Evolutionary conservation across 2,888 invertebrate species (phyloP).

Genomic region (Spodoptera exigua): DNA sequence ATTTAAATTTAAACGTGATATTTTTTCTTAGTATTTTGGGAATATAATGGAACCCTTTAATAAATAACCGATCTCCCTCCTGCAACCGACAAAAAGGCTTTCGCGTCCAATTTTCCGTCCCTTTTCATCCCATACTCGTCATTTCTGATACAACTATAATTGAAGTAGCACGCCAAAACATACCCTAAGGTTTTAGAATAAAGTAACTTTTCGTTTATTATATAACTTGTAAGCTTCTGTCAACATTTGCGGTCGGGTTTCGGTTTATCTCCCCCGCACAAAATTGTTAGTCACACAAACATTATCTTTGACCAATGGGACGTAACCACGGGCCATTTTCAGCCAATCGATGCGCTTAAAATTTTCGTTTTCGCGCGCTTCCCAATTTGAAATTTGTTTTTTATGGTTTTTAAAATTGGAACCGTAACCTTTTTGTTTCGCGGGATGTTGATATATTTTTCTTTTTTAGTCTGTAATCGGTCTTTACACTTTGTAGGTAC

Average conservation of each 20-base stretch:
- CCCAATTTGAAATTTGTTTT: slow-evolving; percentile 71
- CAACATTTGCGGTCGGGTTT: slow-evolving; percentile 85
- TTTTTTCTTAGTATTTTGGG: slow-evolving; percentile 31
- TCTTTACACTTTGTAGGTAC: slow-evolving; percentile 17
- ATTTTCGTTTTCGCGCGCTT: slow-evolving; percentile 74
- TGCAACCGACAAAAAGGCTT: slow-evolving; percentile 65
- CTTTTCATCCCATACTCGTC: slow-evolving; percentile 70
- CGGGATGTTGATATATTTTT: slow-evolving; percentile 21
- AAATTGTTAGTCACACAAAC: slow-evolving; percentile 83
- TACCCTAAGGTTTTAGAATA: slow-evolving; percentile 28
- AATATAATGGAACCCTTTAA: slow-evolving; percentile 62
- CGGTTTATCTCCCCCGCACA: slow-evolving; percentile 85
- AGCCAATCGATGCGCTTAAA: slow-evolving; percentile 80
- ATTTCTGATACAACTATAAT: slow-evolving; percentile 62
- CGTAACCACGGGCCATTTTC: slow-evolving; percentile 77
- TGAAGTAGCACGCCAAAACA: slow-evolving; percentile 51
- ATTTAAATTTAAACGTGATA: neutral
- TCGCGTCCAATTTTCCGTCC: slow-evolving; percentile 67
- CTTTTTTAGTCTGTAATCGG: slow-evolving; percentile 18
- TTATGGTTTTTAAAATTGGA: slow-evolving; percentile 60
- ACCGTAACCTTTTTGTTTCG: slow-evolving; percentile 42
- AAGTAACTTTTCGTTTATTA: slow-evolving; percentile 59
- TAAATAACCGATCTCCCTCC: slow-evolving; percentile 63
- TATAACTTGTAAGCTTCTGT: slow-evolving; percentile 69
- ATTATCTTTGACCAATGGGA: slow-evolving; percentile 89